Evolutionary conservation across 2,888 invertebrate genomes (phyloP), one percentile per base, ranked within the genome.

Genomic region (Epinotia nisella): DNA sequence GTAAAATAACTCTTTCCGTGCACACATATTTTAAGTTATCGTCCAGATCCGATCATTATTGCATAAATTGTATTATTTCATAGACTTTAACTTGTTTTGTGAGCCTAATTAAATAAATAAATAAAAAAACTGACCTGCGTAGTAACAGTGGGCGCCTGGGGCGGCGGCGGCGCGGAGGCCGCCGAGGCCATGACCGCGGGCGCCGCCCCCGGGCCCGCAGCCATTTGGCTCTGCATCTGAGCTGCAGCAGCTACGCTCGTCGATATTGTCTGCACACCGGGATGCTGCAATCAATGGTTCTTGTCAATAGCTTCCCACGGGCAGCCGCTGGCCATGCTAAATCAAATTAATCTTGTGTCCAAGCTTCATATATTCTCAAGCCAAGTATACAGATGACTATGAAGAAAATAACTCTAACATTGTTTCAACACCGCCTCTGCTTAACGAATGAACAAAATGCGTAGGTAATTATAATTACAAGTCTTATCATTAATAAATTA

Each of bases 251-350:
- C 90, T 55, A 90, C 80, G 72, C 91, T 91, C 29, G 93, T 92
- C 2, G 92, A 90, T 65, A 91, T 88, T 9, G 93, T 91, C 58
- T 90, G 84, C 61, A 90, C 91, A n/a, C 92, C 92, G 3, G 92
- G 87, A 72, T 90, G 91, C 88, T 91, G 86, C 74, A 75, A 72
- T 51, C 56, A 68, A 68, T 19, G 17, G 35, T 3, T 19, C 35
- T 51, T n/a, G n/a, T 68, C 53, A 68, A 24, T 51, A 21, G n/a
- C 29, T 17, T 72, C 11, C 35, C 39, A 24, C n/a, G 35, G 9
- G 13, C 13, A 15, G 24, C 17, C 7, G 15, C 10, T 17, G 41
- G 65, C 19, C 59, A 65, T 39, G 72, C 49, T 62, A 10, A 39
- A 59, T 59, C 41, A 10, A 53, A 60, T 67, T 21, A 35, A 70